Base-by-base conservation (phyloP, 2,113 vertebrate genomes). In the Psittacula cyanocephala region DNA sequence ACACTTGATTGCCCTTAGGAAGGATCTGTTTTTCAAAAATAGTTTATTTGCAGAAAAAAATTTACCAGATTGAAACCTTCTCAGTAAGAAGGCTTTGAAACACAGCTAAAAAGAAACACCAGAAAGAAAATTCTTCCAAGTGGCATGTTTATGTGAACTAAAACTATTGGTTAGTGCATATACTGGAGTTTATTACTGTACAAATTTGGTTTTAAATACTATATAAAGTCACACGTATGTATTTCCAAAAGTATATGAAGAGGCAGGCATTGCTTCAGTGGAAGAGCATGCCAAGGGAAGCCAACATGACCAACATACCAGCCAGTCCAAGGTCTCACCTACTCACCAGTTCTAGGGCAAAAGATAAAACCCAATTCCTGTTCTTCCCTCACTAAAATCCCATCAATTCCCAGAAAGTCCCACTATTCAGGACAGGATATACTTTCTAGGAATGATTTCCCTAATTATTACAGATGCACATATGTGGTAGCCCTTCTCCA, bases 1-100 rank as follows among this genome's bases (percentile, higher is more conserved):
- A 97, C 96, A 98, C 96, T 96, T 72, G 53, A 87, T 86, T 97
- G 96, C 95, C 96, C 95, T 96, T 28, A 95, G 69, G 33, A 94
- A 68, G 75, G 88, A 80, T 88, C 68, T 93, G 88, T 46, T 91
- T 95, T 87, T 86, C 74, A 93, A 93, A 97, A 96, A 39, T 8
- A 35, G 37, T 76, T 88, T 89, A 78, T 96, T 95, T 97, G 81
- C 44, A 57, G 77, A 74, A 79, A 27, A 71, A 68, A 41, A 63
- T n/a, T 28, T 63, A 77, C 68, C n/a, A 49, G 77, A 79, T 90
- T 86, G 95, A 92, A 95, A 92, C 29, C 60, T 67, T 69, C n/a
- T 89, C 80, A 8, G 80, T 13, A 22, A 88, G 44, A 11, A 0
- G 2, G 71, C 57, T 82, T 44, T 65, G 79, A 79, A 93, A 69